Percentiles rank a stretch among this genome's conserved stretches.
Evolutionary conservation across 2,113 vertebrate species (phyloP).

Genomic region (Aleadryas rufinucha): DNA sequence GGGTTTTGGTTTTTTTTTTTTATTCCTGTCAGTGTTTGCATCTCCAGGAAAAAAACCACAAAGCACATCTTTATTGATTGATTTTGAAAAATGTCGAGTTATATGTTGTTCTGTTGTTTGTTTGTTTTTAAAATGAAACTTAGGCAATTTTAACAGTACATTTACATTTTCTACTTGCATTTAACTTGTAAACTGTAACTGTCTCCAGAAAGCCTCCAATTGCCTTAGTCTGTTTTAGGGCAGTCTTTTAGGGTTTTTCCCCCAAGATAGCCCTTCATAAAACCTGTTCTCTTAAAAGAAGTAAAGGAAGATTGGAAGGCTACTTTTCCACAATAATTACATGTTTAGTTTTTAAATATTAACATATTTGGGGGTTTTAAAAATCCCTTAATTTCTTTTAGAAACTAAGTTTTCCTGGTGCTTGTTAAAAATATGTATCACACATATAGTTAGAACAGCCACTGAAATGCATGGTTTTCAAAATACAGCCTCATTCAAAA

Average conservation of each 20-base stretch:
- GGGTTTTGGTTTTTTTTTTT: accelerated
- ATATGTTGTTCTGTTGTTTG: background rate
- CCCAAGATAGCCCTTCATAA: background rate
- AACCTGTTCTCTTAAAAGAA: background rate
- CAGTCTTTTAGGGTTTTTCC: background rate
- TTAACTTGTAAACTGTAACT: background rate
- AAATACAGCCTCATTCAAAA: background rate
- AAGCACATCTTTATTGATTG: background rate
- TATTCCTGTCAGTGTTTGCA: background rate
- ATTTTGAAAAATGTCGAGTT: background rate
- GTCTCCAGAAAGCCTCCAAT: background rate
- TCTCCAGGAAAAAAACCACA: background rate
- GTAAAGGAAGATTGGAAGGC: background rate
- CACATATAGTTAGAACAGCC: background rate
- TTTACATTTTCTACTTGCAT: background rate
- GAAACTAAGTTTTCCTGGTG: background rate
- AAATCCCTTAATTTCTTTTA: background rate
- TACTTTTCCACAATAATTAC: background rate
- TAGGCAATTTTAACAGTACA: background rate
- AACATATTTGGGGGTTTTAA: background rate
- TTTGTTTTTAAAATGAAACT: background rate
- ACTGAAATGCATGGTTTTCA: background rate
- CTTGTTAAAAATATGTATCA: background rate
- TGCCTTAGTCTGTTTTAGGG: background rate
- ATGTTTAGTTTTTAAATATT: background rate